Conservation (phyloP, 2,113 vertebrate genomes). For the Uropsilus gracilis region DNA sequence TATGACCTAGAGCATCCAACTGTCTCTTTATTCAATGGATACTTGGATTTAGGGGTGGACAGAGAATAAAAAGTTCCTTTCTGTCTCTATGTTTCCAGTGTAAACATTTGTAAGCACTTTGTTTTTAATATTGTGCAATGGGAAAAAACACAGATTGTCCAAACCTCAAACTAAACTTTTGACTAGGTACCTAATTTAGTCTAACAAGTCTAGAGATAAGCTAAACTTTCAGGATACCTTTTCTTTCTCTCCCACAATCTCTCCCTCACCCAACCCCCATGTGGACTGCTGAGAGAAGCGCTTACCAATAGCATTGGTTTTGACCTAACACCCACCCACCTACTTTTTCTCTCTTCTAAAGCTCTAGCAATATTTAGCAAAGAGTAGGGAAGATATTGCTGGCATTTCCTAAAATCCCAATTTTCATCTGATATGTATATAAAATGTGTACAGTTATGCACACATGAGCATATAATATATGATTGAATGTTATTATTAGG, state of each 20-base stretch:
- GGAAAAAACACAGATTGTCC: neutral
- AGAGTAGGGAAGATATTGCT: neutral
- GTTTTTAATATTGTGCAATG: neutral
- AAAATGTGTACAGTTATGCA: neutral
- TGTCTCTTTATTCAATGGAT: neutral
- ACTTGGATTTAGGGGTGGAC: neutral
- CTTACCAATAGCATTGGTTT: too few species aligned
- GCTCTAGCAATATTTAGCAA: neutral
- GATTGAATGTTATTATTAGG: neutral
- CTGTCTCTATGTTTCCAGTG: neutral
- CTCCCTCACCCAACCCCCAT: neutral
- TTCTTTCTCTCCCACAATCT: fast-evolving
- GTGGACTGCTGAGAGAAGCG: too few species aligned
- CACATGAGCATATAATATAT: neutral
- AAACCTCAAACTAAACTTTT: neutral
- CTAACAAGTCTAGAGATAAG: neutral
- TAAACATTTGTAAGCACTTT: neutral
- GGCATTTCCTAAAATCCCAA: neutral
- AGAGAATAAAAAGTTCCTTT: neutral
- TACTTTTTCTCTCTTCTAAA: neutral
- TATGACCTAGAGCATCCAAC: too few species aligned
- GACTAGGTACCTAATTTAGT: neutral
- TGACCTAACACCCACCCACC: too few species aligned
- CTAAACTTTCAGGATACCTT: neutral
- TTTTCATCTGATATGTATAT: neutral